Percentiles rank a stretch among this genome's conserved stretches.
Conservation (phyloP, 2,888 invertebrate species). For the Melinaea marsaeus region DNA sequence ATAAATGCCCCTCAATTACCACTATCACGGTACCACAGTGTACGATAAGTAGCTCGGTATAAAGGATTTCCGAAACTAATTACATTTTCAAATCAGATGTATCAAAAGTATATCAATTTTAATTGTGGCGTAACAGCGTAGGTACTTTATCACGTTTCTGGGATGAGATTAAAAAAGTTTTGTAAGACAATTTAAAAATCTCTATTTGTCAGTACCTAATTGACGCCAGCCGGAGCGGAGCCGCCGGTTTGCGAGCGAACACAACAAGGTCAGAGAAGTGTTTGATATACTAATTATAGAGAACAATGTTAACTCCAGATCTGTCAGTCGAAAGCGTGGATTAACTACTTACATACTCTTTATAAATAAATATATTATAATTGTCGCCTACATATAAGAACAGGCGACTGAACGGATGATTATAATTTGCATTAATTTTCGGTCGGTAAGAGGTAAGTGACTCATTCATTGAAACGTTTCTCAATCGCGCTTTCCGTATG, state of each 20-base stretch:
- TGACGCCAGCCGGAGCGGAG: constrained; percentile 41
- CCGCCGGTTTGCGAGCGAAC: constrained; percentile 40
- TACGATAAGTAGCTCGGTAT: constrained; percentile 12
- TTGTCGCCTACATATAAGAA: not conserved
- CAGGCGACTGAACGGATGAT: constrained; percentile 14
- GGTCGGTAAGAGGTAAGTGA: constrained; percentile 27
- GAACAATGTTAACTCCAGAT: too few relatives aligned
- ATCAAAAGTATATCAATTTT: not conserved
- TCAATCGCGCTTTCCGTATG: constrained; percentile 30
- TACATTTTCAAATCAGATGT: constrained; percentile 10
- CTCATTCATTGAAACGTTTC: constrained; percentile 29
- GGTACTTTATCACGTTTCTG: too few relatives aligned
- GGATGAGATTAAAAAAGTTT: too few relatives aligned
- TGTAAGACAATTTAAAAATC: too few relatives aligned
- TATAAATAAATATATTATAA: not conserved
- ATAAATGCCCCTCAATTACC: constrained; percentile 10
- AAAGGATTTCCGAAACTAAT: constrained; percentile 25
- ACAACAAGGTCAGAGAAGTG: constrained; percentile 38
- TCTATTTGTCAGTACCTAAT: too few relatives aligned
- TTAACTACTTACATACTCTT: constrained; percentile 5
- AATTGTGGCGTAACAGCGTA: too few relatives aligned
- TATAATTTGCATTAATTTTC: constrained; percentile 31
- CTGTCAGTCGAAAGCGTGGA: too few relatives aligned
- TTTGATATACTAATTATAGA: too few relatives aligned
- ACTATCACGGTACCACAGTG: constrained; percentile 7